These are phyloP conservation scores for Melipona bicolor DNA, from an alignment of 2,888 invertebrate genomes.

Conservation along the genomic window DNA sequence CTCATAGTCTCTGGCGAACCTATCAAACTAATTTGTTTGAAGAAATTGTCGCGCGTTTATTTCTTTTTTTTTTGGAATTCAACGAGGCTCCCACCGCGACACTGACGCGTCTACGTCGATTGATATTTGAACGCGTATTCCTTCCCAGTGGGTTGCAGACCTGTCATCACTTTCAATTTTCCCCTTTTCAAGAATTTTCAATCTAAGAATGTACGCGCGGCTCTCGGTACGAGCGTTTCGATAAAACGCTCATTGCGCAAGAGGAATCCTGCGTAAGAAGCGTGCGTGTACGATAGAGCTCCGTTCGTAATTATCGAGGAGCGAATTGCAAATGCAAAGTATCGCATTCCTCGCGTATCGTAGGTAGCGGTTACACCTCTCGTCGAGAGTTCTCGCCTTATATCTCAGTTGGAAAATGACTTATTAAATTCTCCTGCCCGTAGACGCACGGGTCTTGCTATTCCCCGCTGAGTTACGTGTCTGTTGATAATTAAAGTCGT, in stretches of 20 bases:
- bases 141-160: neutral
- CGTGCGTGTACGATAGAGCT: conserved; percentile 14
- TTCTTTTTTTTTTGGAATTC: no score
- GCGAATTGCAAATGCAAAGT: conserved; percentile 54
- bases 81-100: no score
- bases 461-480: conserved; percentile 19
- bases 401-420: conserved; percentile 38
- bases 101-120: conserved; percentile 1
- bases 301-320: conserved; percentile 44
- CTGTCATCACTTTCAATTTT: conserved; percentile 40
- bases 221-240: conserved; percentile 13
- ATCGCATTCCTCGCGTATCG: conserved; percentile 61
- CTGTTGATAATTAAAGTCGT: conserved; percentile 49
- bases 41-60: no score
- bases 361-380: conserved; percentile 55
- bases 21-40: no score
- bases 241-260: conserved; percentile 45
- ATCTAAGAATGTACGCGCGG: neutral
- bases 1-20: no score
- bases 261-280: conserved; percentile 41
- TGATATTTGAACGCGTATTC: conserved; percentile 11
- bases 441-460: conserved; percentile 1
- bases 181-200: conserved; percentile 27
- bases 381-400: neutral
- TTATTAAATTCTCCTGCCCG: conserved; percentile 42